Evolutionary conservation across 2,113 vertebrate species (phyloP), one percentile per base, ranked within the genome.

Genomic region (Scalopus aquaticus): DNA sequence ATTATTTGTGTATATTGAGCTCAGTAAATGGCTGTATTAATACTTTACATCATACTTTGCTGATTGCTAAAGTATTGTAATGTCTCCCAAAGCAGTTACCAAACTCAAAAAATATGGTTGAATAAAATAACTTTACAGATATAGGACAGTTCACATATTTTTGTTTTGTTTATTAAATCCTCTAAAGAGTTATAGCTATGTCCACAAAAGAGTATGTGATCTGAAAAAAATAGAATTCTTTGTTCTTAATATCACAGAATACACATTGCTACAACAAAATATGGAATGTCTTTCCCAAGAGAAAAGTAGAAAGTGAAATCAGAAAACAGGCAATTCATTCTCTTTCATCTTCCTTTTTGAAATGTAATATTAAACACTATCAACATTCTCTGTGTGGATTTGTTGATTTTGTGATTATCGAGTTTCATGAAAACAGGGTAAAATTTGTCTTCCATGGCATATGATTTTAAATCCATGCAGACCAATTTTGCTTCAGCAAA

Each of bases 391-490:
- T 83, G 16, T 79, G 69, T 35, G 39, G 58, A 39, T 93, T 94
- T 95, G 80, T 54, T 93, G n/a, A 86, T 89, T 93, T 96, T 88
- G 49, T 80, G 42, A 17, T 80, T 60, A 65, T 24, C 91, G 82
- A 88, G 7, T 70, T 91, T 85, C 76, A 79, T 20, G 62, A 90
- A 96, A 26, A 64, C n/a, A 88, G 78, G 56, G 35, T 24, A 93
- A 65, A 73, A 39, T 92, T 83, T 93, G 22, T 88, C 35, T 96
- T 95, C 76, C 44, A 16, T 30, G 32, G 15, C 12, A 5, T 39
- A 32, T 10, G 19, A 83, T 96, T 97, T 93, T 87, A 84, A 93
- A 94, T 6, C 39, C 90, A 94, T 39, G 54, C 13, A 67, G 67
- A 78, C 73, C 12, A 80, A 19, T 96, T 96, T 95, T 15, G 6